Evolutionary conservation across 2,113 vertebrate genomes (phyloP).

Genomic region (Pontoporia blainvillei): DNA sequence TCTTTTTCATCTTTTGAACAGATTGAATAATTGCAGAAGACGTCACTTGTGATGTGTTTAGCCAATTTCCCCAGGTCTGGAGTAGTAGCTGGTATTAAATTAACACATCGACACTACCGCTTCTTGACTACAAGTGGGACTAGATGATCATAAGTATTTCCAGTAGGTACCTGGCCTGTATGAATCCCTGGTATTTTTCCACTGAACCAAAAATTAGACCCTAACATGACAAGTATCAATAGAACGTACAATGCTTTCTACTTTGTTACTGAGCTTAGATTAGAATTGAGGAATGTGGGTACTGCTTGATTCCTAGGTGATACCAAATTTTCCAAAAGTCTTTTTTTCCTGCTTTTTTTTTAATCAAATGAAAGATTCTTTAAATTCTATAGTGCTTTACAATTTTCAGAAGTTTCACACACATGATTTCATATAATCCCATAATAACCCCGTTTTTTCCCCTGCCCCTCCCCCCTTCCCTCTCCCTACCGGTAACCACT

Average conservation of each 20-base stretch:
- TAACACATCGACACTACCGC: neutral
- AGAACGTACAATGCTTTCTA: fast-evolving
- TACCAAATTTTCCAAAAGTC: neutral
- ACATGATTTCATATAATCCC: neutral
- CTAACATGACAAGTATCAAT: neutral
- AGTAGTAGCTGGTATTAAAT: neutral
- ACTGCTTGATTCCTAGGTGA: neutral
- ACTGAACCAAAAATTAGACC: neutral
- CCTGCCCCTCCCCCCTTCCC: neutral
- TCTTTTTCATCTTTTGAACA: too few relatives aligned
- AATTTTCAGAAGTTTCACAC: neutral
- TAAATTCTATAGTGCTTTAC: neutral
- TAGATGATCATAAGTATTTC: neutral
- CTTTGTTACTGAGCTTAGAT: neutral
- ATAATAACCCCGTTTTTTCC: neutral
- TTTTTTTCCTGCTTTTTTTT: neutral
- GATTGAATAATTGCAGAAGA: neutral
- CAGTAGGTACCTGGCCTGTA: too few relatives aligned
- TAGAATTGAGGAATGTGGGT: neutral
- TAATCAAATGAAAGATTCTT: neutral
- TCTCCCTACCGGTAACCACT: neutral
- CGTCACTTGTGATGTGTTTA: neutral
- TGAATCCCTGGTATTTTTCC: neutral
- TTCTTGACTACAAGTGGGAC: neutral
- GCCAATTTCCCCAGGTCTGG: neutral